These are phyloP conservation scores for Vulpes lagopus DNA, from an alignment of 2,113 vertebrate genomes.

Conservation along the genomic window DNA sequence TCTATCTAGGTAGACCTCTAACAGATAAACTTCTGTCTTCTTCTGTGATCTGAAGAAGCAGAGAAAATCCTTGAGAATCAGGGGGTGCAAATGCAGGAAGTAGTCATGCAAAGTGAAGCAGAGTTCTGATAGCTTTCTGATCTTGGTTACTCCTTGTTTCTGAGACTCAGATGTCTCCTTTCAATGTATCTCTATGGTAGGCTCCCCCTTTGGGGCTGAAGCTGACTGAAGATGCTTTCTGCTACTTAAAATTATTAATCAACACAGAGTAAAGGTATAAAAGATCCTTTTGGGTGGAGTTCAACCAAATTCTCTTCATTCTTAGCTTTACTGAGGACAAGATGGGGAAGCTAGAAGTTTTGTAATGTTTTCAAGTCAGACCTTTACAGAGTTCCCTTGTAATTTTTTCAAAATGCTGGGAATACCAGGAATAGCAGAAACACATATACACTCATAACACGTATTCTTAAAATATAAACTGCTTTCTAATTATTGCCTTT, in stretches of 20 bases:
- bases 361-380: neutral
- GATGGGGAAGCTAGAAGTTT: neutral
- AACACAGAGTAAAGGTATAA: neutral
- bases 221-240: neutral
- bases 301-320: neutral
- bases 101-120: neutral
- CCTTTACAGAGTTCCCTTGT: neutral
- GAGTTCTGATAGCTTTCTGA: neutral
- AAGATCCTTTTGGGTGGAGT: neutral
- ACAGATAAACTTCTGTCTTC: neutral
- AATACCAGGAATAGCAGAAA: neutral
- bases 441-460: neutral
- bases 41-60: neutral
- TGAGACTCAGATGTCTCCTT: neutral
- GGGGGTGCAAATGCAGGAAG: neutral
- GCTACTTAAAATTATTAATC: neutral
- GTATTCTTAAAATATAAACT: constrained; percentile 6
- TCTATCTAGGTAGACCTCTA: neutral
- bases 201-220: neutral
- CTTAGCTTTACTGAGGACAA: neutral
- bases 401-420: neutral
- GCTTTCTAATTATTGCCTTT: neutral
- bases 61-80: neutral
- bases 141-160: neutral
- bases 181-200: neutral